phyloP scores from a whole-genome alignment of 2,797 vertebrate species.

The Eidolon dupreanum region DNA sequence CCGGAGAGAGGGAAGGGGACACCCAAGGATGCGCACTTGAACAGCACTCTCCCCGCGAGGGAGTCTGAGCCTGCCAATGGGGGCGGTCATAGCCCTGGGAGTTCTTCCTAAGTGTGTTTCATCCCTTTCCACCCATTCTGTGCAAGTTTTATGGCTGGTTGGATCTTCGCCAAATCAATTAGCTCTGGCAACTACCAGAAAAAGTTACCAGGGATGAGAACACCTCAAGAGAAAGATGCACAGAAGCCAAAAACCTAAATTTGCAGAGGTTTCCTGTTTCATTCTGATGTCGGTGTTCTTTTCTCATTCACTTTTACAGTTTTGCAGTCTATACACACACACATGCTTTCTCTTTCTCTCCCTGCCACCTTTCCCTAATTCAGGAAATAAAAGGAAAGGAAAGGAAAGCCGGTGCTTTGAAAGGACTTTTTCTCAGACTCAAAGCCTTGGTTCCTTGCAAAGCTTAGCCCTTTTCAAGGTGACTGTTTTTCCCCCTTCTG shows the following conservation, averaged over 20 bases:
- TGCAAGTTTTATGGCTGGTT: background rate
- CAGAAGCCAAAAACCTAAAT: background rate
- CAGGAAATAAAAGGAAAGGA: background rate
- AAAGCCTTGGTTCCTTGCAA: background rate
- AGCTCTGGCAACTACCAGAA: background rate
- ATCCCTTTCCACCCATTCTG: background rate
- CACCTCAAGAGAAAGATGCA: background rate
- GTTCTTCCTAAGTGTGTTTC: background rate
- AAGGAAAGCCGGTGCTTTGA: background rate
- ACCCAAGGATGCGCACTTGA: background rate
- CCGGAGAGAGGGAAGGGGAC: background rate
- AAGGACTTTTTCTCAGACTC: background rate
- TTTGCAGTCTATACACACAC: background rate
- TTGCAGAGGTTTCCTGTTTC: background rate
- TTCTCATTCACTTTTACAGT: background rate
- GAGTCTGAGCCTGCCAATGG: background rate
- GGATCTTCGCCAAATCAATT: background rate
- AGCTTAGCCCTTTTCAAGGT: background rate
- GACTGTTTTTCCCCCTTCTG: background rate
- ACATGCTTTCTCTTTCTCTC: background rate
- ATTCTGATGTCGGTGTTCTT: background rate
- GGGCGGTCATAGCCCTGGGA: background rate
- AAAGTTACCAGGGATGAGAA: background rate
- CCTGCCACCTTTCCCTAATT: no score
- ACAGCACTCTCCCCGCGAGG: fast-evolving